Conservation (phyloP, 53 echinoderm and acorn worm species). For the Echinarachnius parma region DNA sequence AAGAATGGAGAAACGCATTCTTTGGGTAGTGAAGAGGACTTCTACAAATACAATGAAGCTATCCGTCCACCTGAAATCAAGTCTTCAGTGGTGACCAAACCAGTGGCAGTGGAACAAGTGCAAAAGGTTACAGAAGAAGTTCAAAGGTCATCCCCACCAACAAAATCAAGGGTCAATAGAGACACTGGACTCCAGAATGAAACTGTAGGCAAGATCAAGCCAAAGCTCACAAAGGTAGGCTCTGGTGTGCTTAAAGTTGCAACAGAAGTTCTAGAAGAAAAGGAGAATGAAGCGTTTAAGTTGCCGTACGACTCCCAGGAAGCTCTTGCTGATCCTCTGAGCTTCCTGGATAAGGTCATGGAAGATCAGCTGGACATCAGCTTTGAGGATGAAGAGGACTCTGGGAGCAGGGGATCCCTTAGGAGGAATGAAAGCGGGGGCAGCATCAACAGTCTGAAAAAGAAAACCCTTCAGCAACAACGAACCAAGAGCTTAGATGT, state of each 20-base stretch:
- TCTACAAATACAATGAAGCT: not conserved
- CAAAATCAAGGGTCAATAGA: slow-evolving; percentile 6
- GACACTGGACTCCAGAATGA: slow-evolving; percentile 27
- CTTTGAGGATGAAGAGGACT: slow-evolving; percentile 42
- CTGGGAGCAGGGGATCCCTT: slow-evolving; percentile 3
- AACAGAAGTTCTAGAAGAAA: slow-evolving; percentile 60
- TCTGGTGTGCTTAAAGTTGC: slow-evolving; percentile 76
- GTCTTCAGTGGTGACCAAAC: slow-evolving; percentile 7
- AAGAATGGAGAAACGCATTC: not conserved
- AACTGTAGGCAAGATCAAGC: not conserved
- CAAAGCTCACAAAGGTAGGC: slow-evolving; percentile 43
- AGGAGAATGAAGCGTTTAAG: slow-evolving; percentile 52
- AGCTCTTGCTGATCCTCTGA: slow-evolving; percentile 82
- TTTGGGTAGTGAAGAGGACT: slow-evolving; percentile 3
- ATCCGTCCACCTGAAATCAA: not conserved
- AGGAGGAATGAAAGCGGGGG: slow-evolving; percentile 30
- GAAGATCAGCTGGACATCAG: slow-evolving; percentile 66
- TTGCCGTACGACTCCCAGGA: slow-evolving; percentile 65
- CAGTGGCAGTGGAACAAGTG: slow-evolving; percentile 36
- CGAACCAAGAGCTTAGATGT: slow-evolving; percentile 60
- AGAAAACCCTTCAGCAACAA: slow-evolving; percentile 9
- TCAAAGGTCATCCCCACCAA: slow-evolving; percentile 23
- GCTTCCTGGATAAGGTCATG: slow-evolving; percentile 75
- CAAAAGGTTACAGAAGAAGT: slow-evolving; percentile 48
- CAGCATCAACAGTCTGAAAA: no score